A percentile compares a stretch with the other conserved stretches of the same genome.
These are phyloP conservation scores for Paracanthobrama guichenoti DNA, from an alignment of 2,113 vertebrate genomes.

Conservation along the genomic window DNA sequence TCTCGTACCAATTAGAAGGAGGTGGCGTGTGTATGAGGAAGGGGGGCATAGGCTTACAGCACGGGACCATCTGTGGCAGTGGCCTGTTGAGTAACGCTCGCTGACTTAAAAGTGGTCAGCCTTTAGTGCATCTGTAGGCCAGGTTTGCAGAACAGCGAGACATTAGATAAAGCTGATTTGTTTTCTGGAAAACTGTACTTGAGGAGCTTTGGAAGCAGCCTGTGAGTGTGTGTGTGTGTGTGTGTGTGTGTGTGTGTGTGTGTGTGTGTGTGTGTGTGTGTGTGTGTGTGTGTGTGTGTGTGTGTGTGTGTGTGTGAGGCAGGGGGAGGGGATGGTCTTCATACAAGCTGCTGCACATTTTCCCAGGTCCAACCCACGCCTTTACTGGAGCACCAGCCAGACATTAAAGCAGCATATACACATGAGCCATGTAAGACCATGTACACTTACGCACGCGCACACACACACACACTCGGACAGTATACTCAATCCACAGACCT, in stretches of 20 bases:
- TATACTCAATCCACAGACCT: conserved; percentile 56
- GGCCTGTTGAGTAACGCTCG: conserved; percentile 71
- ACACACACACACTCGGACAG: conserved; percentile 52
- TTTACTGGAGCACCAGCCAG: conserved; percentile 61
- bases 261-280: conserved; percentile 55
- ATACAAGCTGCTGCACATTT: conserved; percentile 77
- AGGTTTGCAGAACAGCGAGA: conserved; percentile 74
- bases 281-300: conserved; percentile 53
- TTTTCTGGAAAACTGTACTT: conserved; percentile 73
- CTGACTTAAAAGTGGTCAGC: conserved; percentile 68
- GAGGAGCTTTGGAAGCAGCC: conserved; percentile 70
- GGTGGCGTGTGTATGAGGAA: conserved; percentile 54
- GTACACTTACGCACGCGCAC: conserved; percentile 30
- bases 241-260: conserved; percentile 50
- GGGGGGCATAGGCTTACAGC: conserved; percentile 63
- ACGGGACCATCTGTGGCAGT: conserved; percentile 72
- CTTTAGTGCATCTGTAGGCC: conserved; percentile 76
- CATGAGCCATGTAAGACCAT: conserved; percentile 31
- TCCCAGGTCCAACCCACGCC: conserved; percentile 68
- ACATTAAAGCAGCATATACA: conserved; percentile 63
- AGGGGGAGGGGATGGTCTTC: conserved; percentile 62
- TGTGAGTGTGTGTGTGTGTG: conserved; percentile 54
- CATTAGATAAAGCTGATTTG: conserved; percentile 80
- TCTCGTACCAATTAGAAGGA: conserved; percentile 26
- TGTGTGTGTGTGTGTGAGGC: conserved; percentile 54